Conservation (phyloP, 2,797 vertebrate genomes). For the Trematomus bernacchii region DNA sequence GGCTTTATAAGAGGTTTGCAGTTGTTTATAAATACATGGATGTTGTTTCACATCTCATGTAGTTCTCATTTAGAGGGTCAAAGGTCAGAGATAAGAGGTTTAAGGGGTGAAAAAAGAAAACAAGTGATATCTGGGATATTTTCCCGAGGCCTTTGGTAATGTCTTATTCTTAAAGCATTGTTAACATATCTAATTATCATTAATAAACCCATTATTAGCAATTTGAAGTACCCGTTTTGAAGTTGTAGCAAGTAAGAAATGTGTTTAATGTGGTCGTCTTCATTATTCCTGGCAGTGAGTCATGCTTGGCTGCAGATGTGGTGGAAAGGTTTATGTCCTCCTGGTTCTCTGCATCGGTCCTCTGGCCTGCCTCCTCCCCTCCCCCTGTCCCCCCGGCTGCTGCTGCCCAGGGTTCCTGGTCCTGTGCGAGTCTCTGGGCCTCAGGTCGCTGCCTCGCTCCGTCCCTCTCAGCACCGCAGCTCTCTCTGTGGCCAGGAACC, state of each 20-base stretch:
- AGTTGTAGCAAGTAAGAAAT: neutral
- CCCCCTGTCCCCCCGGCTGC: slow-evolving; percentile 83
- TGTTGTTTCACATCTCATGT: neutral
- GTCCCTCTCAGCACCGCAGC: slow-evolving; percentile 81
- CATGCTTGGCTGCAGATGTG: slow-evolving; percentile 79
- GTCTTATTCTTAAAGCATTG: neutral
- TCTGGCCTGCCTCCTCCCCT: slow-evolving; percentile 46
- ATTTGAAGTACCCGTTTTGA: neutral
- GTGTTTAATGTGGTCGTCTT: slow-evolving; percentile 23
- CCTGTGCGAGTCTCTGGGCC: slow-evolving; percentile 86
- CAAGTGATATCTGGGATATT: neutral
- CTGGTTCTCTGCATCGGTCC: slow-evolving; percentile 75
- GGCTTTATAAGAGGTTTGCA: neutral
- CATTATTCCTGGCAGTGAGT: slow-evolving; percentile 74
- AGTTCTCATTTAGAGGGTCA: neutral
- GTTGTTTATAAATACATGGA: neutral
- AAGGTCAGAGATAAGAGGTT: neutral
- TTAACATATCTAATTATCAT: neutral
- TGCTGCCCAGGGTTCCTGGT: slow-evolving; percentile 84
- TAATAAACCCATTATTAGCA: neutral
- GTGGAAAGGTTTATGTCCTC: slow-evolving; percentile 54
- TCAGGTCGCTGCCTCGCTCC: slow-evolving; percentile 79
- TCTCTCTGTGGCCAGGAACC: slow-evolving; percentile 86
- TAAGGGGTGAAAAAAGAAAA: neutral
- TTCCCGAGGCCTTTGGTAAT: neutral